Percentiles rank a stretch among this genome's conserved stretches.
Evolutionary conservation across 2,888 invertebrate species (phyloP).

Genomic region (Apodemia mormo): DNA sequence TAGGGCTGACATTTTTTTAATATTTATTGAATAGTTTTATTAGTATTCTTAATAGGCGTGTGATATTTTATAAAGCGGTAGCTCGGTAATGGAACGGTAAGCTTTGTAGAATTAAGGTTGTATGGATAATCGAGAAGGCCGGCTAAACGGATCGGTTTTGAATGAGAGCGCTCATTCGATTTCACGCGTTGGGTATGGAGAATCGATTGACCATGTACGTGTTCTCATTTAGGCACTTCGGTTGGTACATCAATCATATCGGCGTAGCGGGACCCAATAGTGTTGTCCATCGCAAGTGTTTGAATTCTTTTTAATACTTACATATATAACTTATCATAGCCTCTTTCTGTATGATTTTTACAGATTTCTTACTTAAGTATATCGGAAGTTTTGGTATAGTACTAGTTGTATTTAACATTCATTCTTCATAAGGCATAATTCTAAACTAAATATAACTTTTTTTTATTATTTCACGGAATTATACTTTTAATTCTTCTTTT

Average conservation of each 20-base stretch:
- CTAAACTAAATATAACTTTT: too few species aligned
- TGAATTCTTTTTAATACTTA: neutral
- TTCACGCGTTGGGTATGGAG: constrained; percentile 70
- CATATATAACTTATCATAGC: neutral
- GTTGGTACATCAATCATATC: constrained; percentile 16
- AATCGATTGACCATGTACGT: constrained; percentile 65
- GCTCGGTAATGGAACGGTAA: constrained; percentile 39
- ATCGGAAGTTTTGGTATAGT: too few species aligned
- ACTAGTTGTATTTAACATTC: too few species aligned
- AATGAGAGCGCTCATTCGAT: constrained; percentile 63
- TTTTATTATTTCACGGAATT: too few species aligned
- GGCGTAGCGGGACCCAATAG: constrained; percentile 9
- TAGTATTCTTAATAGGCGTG: constrained; percentile 46
- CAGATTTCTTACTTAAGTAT: too few species aligned
- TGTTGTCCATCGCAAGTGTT: neutral
- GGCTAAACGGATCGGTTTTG: constrained; percentile 62
- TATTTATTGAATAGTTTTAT: constrained; percentile 43
- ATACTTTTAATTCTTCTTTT: too few species aligned
- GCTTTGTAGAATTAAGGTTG: constrained; percentile 40
- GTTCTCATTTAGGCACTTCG: constrained; percentile 52
- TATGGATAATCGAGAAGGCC: constrained; percentile 62
- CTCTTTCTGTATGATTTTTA: neutral
- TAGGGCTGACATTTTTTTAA: constrained; percentile 53
- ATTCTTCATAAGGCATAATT: too few species aligned
- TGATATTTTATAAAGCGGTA: constrained; percentile 41